Conservation (phyloP, 1,140 invertebrate genomes). For the Drosophila sturtevanti region DNA sequence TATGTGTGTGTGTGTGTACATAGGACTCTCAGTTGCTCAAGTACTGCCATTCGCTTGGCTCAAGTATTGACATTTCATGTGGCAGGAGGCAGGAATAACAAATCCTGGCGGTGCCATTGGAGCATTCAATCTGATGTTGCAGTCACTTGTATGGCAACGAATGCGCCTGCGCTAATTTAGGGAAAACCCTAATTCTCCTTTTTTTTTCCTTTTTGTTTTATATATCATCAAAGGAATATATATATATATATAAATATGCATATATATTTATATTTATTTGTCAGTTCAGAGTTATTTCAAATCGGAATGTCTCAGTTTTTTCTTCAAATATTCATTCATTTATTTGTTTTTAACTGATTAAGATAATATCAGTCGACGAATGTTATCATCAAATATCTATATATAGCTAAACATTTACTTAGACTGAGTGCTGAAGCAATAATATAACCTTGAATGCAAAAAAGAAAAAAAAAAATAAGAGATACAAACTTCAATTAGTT, state of each 20-base stretch:
- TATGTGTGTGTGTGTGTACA: conserved; percentile 47
- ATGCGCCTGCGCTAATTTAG: conserved; percentile 73
- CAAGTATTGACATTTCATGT: conserved; percentile 60
- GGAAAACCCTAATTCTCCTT: conserved; percentile 56
- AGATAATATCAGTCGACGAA: background rate
- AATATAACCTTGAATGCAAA: conserved; percentile 59
- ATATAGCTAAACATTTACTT: conserved; percentile 9
- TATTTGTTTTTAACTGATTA: background rate
- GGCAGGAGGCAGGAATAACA: conserved; percentile 22
- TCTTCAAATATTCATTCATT: no score
- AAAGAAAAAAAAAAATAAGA: no score
- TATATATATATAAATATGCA: no score
- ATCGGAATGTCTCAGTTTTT: no score
- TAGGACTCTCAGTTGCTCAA: conserved; percentile 56
- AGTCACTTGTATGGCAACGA: background rate
- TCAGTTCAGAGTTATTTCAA: no score
- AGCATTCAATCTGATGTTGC: conserved; percentile 44
- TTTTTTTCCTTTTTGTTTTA: conserved; percentile 26
- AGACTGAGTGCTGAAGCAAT: background rate
- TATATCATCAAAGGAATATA: background rate
- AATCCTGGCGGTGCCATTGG: conserved; percentile 70
- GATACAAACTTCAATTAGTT: conserved; percentile 66
- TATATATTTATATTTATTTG: no score
- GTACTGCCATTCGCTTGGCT: conserved; percentile 77
- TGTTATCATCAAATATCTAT: background rate